These are phyloP conservation scores for Tachina grossa DNA, from an alignment of 2,888 invertebrate species.

Conservation along the genomic window DNA sequence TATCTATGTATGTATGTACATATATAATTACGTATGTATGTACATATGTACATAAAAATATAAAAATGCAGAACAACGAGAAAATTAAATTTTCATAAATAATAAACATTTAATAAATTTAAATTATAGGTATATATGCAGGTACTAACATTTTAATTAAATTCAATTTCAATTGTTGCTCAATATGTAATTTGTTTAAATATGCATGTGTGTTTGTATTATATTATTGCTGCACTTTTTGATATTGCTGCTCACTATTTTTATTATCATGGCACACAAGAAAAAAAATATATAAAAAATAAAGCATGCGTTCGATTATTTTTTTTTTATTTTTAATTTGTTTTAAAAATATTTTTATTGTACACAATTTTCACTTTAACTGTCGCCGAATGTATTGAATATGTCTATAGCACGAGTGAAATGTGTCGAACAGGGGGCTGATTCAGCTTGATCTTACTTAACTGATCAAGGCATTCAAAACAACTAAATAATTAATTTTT, in stretches of 20 bases:
- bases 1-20: not conserved
- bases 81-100: not conserved
- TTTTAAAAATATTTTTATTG: slow-evolving; percentile 18
- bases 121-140: not conserved
- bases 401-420: not conserved
- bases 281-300: not conserved
- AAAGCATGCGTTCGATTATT: slow-evolving; percentile 43
- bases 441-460: slow-evolving; percentile 53
- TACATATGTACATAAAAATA: not conserved
- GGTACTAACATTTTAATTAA: slow-evolving; percentile 33
- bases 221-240: slow-evolving; percentile 28
- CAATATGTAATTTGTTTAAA: slow-evolving; percentile 19
- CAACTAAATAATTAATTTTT: slow-evolving; percentile 64
- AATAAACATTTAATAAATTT: slow-evolving; percentile 2
- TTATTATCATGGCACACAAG: slow-evolving; percentile 34
- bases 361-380: slow-evolving; percentile 34
- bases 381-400: not conserved
- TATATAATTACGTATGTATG: not conserved
- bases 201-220: not conserved
- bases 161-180: slow-evolving; percentile 44
- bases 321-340: slow-evolving; percentile 15
- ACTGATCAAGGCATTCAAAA: slow-evolving; percentile 66
- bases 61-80: not conserved
- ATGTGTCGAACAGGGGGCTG: not conserved
- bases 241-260: slow-evolving; percentile 33